Percentiles rank a stretch among this genome's conserved stretches.
Evolutionary conservation across 1,140 invertebrate genomes (phyloP).

Genomic region (Fopius arisanus): DNA sequence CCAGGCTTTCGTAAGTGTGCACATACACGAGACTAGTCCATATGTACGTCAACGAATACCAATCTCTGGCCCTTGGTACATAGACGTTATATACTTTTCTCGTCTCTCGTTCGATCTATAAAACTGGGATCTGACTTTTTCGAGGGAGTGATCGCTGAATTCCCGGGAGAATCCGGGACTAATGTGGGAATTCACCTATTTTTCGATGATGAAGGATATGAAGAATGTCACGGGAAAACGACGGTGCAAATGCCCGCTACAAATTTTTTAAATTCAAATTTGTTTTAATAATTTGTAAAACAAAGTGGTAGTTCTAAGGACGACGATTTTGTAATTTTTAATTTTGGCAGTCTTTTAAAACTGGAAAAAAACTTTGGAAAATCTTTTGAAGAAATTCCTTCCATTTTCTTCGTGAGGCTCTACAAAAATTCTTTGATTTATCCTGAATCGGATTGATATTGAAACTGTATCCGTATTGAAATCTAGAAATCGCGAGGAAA

Average conservation of each 20-base stretch:
- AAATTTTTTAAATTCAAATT: no score
- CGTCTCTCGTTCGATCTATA: background rate
- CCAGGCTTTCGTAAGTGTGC: background rate
- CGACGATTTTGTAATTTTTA: no score
- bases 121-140: background rate
- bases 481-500: background rate
- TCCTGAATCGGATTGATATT: background rate
- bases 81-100: background rate
- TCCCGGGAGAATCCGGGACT: background rate
- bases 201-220: background rate
- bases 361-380: no score
- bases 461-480: background rate
- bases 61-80: conserved; percentile 2
- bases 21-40: background rate
- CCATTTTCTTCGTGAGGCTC: background rate
- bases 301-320: no score
- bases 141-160: background rate
- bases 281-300: no score
- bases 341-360: no score
- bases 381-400: no score
- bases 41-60: background rate
- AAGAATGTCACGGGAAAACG: no score
- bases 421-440: no score
- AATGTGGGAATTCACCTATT: background rate
- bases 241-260: no score